phyloP scores from a whole-genome alignment of 2,113 vertebrate genomes.

The Columba janthina region DNA sequence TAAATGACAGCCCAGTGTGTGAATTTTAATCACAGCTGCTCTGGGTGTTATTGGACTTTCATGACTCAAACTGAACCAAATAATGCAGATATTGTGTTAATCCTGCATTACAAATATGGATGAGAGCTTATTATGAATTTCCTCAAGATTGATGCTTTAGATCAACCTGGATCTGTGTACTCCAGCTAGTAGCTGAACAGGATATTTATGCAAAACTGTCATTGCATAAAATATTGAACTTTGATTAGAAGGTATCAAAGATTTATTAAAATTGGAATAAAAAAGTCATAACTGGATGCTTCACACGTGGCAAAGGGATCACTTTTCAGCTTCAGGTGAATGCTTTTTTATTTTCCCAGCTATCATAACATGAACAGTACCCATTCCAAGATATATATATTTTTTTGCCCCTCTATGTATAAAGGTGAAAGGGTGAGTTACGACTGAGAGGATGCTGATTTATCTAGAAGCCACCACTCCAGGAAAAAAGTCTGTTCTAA shows the following conservation, averaged over 20 bases:
- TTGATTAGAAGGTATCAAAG: background rate
- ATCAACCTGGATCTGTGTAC: background rate
- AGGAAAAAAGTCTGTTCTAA: background rate
- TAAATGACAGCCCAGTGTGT: background rate
- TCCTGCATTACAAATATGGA: slow-evolving; percentile 1
- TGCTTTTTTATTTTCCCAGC: background rate
- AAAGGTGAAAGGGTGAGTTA: background rate
- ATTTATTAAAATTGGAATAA: background rate
- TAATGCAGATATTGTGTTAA: slow-evolving; percentile 1
- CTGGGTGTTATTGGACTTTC: slow-evolving; percentile 2
- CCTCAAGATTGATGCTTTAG: background rate
- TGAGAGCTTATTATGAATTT: slow-evolving; percentile 5
- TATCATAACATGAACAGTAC: background rate
- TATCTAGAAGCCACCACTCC: background rate
- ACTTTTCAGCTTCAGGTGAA: background rate
- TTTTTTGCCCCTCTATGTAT: background rate
- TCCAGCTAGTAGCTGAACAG: background rate
- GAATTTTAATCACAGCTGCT: slow-evolving; percentile 21
- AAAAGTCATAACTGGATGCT: background rate
- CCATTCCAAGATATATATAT: background rate
- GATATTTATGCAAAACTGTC: background rate
- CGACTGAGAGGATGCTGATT: background rate
- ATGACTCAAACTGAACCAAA: background rate
- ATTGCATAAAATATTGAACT: background rate
- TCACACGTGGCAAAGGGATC: background rate